Evolutionary conservation across 2,888 invertebrate species (phyloP).

Genomic region (Drosophila engyochracea): DNA sequence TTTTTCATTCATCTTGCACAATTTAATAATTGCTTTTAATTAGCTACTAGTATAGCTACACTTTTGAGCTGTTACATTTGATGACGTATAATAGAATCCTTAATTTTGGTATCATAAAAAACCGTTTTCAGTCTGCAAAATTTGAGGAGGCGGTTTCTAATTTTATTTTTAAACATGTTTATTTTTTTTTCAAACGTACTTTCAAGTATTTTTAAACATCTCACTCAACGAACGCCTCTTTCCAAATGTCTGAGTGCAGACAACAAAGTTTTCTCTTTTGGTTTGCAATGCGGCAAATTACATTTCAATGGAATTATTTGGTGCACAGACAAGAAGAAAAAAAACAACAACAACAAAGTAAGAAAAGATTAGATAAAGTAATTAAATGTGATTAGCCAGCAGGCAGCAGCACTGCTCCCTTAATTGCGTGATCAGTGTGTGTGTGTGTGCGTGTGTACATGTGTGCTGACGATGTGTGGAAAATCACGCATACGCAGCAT

Average conservation of each 20-base stretch:
- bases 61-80: neutral
- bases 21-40: constrained; percentile 7
- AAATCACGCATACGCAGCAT: constrained; percentile 73
- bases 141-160: neutral
- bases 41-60: neutral
- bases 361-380: constrained; percentile 56
- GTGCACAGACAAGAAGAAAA: neutral
- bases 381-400: constrained; percentile 69
- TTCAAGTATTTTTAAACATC: constrained; percentile 14
- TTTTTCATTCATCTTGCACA: constrained; percentile 4
- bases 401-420: constrained; percentile 30
- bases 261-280: constrained; percentile 24
- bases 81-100: neutral
- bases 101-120: neutral
- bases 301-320: constrained; percentile 32
- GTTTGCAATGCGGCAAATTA: constrained; percentile 42
- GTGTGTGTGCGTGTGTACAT: constrained; percentile 15
- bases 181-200: constrained; percentile 5
- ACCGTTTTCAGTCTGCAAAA: neutral
- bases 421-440: constrained; percentile 11
- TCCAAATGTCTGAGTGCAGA: constrained; percentile 45
- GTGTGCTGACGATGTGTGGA: constrained; percentile 18
- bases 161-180: neutral
- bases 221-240: constrained; percentile 23
- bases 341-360: neutral